These are phyloP conservation scores for Synergus gifuensis DNA, from an alignment of 2,888 invertebrate genomes.

Conservation along the genomic window DNA sequence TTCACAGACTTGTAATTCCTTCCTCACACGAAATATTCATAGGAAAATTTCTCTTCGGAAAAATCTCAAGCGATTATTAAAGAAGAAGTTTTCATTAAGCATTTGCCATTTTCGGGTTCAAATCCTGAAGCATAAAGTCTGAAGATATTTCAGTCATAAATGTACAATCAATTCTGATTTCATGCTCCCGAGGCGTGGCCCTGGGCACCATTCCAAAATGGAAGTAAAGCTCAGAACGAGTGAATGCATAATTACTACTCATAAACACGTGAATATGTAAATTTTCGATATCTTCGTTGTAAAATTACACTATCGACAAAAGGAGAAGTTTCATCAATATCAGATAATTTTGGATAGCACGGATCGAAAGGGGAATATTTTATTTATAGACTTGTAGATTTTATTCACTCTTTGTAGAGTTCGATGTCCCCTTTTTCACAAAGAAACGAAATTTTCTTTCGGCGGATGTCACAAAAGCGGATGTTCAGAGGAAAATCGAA, in stretches of 20 bases:
- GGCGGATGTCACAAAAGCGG: conserved; percentile 17
- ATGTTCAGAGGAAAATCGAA: conserved; percentile 18
- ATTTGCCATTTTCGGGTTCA: neutral
- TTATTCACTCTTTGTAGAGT: neutral
- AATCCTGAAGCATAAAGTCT: neutral
- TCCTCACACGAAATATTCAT: neutral
- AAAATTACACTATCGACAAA: neutral
- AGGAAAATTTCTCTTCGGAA: neutral
- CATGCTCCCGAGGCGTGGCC: neutral
- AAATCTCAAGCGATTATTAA: neutral
- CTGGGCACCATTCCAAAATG: conserved; percentile 24
- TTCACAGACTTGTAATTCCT: neutral
- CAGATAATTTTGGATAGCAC: neutral
- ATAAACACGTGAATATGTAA: conserved; percentile 1
- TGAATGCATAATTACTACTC: neutral
- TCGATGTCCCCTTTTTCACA: neutral
- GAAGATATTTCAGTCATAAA: neutral
- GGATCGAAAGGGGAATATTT: neutral
- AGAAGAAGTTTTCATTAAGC: neutral
- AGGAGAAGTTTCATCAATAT: neutral
- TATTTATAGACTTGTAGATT: neutral
- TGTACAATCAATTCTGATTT: conserved; percentile 25
- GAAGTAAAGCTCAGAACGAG: neutral
- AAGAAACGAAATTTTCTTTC: conserved; percentile 26
- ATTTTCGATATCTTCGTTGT: conserved; percentile 18